Conservation (phyloP, 2,797 vertebrate genomes). For the Florisuga fusca region DNA sequence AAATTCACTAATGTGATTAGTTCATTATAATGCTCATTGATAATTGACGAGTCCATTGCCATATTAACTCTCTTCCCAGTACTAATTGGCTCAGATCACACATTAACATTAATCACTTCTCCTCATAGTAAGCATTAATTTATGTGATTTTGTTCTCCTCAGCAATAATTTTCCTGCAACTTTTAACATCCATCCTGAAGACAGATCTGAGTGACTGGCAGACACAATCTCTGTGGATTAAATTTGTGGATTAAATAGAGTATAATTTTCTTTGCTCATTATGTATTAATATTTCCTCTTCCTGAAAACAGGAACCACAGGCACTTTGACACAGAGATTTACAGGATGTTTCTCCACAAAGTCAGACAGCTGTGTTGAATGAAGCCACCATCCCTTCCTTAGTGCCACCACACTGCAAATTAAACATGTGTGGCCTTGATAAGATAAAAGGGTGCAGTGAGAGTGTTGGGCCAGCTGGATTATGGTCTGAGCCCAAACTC, state of each 20-base stretch:
- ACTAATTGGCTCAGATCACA: background rate
- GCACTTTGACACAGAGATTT: slow-evolving; percentile 50
- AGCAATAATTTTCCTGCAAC: background rate
- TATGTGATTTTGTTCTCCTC: background rate
- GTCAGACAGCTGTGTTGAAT: slow-evolving; percentile 18
- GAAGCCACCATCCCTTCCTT: background rate
- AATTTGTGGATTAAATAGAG: background rate
- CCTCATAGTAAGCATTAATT: background rate
- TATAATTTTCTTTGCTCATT: background rate
- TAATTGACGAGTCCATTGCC: background rate
- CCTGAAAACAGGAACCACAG: slow-evolving; percentile 40
- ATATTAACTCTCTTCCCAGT: background rate
- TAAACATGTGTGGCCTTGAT: background rate
- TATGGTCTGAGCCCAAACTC: background rate
- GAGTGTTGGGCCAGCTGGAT: background rate
- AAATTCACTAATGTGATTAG: background rate
- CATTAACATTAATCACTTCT: no score
- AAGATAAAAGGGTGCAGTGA: background rate
- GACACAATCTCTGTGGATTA: background rate
- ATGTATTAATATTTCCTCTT: slow-evolving; percentile 42
- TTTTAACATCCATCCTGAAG: background rate
- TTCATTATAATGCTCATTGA: background rate
- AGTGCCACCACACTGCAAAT: background rate
- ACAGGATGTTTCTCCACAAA: slow-evolving; percentile 54
- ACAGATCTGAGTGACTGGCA: background rate